Evolutionary conservation across 1,140 invertebrate species (phyloP).

Genomic region (Latrodectus geometricus): DNA sequence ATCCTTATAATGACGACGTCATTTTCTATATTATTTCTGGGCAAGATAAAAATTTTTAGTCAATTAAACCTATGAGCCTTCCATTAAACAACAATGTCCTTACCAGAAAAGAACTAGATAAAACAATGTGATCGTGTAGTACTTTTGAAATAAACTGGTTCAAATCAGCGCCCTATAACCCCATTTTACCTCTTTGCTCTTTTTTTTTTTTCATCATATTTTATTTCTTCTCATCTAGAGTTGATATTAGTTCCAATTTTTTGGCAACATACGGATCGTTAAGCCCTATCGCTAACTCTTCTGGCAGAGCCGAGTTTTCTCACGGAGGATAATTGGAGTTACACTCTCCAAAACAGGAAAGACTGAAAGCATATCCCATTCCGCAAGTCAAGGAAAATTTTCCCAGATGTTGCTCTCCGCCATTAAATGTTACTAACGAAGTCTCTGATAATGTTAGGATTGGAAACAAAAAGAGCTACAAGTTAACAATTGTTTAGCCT

Average conservation of each 20-base stretch:
- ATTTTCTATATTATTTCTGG: too few species aligned
- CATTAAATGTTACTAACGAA: constrained; percentile 47
- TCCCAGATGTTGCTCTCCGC: constrained; percentile 36
- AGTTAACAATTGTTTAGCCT: constrained; percentile 15
- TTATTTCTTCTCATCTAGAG: constrained; percentile 43
- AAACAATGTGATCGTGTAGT: constrained; percentile 27
- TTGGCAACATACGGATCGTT: constrained; percentile 48
- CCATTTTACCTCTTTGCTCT: background rate
- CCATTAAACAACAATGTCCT: constrained; percentile 30
- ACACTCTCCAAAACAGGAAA: constrained; percentile 28
- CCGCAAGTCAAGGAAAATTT: constrained; percentile 8
- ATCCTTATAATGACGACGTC: too few species aligned
- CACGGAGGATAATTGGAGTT: constrained; percentile 30
- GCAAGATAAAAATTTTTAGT: constrained; percentile 23
- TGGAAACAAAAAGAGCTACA: constrained; percentile 9
- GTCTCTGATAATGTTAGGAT: constrained; percentile 24
- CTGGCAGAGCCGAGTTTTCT: background rate
- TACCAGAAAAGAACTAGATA: constrained; percentile 32
- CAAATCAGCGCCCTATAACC: constrained; percentile 35
- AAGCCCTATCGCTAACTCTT: constrained; percentile 31
- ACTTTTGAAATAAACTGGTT: constrained; percentile 36
- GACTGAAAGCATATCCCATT: constrained; percentile 18
- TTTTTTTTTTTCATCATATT: constrained; percentile 19
- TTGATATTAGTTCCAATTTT: constrained; percentile 56
- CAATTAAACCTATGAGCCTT: constrained; percentile 24